Base-by-base conservation (phyloP, 2,888 invertebrate species). In the Eurytoma adleriae region DNA sequence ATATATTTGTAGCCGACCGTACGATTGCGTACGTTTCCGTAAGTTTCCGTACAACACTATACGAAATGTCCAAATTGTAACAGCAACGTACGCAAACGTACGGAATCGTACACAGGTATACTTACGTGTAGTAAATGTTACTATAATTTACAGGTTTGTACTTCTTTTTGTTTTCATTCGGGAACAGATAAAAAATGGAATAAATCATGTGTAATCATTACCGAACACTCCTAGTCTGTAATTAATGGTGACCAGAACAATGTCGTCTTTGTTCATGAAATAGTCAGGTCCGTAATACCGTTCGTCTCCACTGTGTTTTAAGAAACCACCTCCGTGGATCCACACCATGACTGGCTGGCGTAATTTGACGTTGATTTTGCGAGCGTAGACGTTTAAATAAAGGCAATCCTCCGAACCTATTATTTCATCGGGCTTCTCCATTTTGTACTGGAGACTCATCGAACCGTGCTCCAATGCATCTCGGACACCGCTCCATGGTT, bases 171-270 rank as follows among this genome's bases (percentile, higher is more conserved):
- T n/a, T n/a, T n/a, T n/a, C n/a, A n/a, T n/a, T n/a, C n/a, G n/a
- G n/a, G n/a, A 0, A 3, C 54, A 13, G n/a, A 16, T 7, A 20
- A 30, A 70, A 70, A 27, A 5, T 0, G 1, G n/a, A 16, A 7
- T 52, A 48, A 18, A 13, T 24, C 20, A 24, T 7, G 16, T 16
- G 1, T 0, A 20, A 66, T 4, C 2, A 16, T n/a, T 79, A 89
- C 88, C 87, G 83, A 73, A 71, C 24, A 83, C 78, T 3, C 85
- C 83, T 2, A 81, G 40, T 24, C 90, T 85, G 78, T 89, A 90
- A 84, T 90, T 90, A 14, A 89, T 50, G 4, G 88, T 87, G 5
- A 90, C 89, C 2, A 90, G 75, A 3, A 90, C 82, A 12, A 89
- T 73, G 27, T 30, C 4, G 30, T 88, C 85, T 54, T 86, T 86